Evolutionary conservation across 2,113 vertebrate genomes (phyloP).

Genomic region (Cinclus cinclus): DNA sequence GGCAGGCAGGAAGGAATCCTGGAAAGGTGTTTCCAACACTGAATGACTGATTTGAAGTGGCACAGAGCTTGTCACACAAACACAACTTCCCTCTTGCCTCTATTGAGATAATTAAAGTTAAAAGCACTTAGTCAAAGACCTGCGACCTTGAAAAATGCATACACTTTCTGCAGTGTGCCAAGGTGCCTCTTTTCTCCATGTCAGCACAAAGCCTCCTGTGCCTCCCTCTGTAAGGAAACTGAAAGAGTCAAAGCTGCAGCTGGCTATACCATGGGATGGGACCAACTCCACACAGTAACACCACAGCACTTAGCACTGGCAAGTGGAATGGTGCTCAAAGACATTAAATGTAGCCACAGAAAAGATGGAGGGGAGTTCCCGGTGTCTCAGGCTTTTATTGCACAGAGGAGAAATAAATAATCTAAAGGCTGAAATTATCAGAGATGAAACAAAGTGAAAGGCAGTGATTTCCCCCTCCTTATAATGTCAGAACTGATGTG

Average conservation of each 20-base stretch:
- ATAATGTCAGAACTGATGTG: background rate
- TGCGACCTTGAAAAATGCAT: background rate
- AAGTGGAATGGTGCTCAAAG: background rate
- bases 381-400: constrained; percentile 16
- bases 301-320: rapidly evolving
- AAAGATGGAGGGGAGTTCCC: background rate
- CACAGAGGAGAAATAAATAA: constrained; percentile 35
- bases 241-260: background rate
- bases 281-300: rapidly evolving
- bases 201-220: background rate
- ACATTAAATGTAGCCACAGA: background rate
- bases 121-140: background rate
- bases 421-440: background rate
- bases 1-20: background rate
- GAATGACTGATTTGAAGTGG: background rate
- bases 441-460: background rate
- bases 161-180: background rate
- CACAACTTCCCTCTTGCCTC: background rate
- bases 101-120: background rate
- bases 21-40: background rate
- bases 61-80: background rate
- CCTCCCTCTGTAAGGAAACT: background rate
- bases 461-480: background rate
- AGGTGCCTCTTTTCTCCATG: background rate
- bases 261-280: background rate